Evolutionary conservation across 2,797 vertebrate genomes (phyloP), one percentile per base, ranked within the genome.

Genomic region (Sebastes hopkinsi): DNA sequence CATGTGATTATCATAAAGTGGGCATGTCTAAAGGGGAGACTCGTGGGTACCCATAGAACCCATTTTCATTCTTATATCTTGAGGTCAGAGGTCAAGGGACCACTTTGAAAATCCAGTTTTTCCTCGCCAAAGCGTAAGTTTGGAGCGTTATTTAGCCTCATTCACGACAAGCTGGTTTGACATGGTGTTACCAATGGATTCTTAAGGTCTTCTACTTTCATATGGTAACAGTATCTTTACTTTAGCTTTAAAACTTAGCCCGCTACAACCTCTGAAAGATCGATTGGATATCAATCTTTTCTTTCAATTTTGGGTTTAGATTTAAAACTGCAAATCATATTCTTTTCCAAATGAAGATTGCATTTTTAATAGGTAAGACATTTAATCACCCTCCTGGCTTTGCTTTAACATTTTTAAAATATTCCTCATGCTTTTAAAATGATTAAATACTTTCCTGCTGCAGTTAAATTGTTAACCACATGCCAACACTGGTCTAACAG

Each of bases 371-470:
- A 59, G 8, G 5, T 29, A 3, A 55, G 20, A 30, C 30, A 60
- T 72, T 38, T 46, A 38, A 69, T 80, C 1, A 52, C 13, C 27
- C 18, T 16, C 14, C 36, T 65, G 9, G 4, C 38, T 59, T 68
- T 3, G 14, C 8, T 72, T 67, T 80, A 30, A 77, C 27, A 42
- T 67, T 52, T 70, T 67, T 4, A 36, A 75, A 8, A 58, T 66
- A 20, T 58, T 27, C 22, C 18, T 18, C 13, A 5, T 71, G 42
- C 50, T 18, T 78, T 67, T 62, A 36, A 64, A 77, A 70, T 32
- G 16, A 72, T 79, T 36, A 61, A 75, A 55, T 67, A 18, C 56
- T 69, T 66, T 59, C 12, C 54, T 62, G 64, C 12, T 34, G 56
- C 34, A 58, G 62, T 54, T 34, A 8, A 52, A 13, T 62, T 60